Evolutionary conservation across 2,113 vertebrate genomes (phyloP).

Genomic region (Cyprinodon brontotheroides): DNA sequence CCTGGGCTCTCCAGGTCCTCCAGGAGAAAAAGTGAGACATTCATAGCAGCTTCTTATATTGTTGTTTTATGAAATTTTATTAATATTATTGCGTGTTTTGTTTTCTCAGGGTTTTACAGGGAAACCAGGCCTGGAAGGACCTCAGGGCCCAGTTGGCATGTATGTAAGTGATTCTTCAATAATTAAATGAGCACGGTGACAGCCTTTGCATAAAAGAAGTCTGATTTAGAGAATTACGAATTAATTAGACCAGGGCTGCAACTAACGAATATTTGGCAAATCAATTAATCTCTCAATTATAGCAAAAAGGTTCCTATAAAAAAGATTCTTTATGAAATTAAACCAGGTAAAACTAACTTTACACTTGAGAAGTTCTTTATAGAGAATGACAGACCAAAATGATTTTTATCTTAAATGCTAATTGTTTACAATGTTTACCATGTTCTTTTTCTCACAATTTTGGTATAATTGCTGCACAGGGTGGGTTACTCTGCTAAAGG

Average conservation of each 20-base stretch:
- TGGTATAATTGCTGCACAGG: no score
- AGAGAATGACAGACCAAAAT: no score
- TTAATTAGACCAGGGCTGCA: not conserved
- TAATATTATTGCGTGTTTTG: conserved; percentile 9
- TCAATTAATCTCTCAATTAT: no score
- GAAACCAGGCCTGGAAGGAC: conserved; percentile 83
- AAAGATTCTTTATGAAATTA: no score
- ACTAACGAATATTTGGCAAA: no score
- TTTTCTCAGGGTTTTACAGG: conserved; percentile 85
- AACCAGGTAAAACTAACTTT: no score
- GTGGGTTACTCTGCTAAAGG: no score
- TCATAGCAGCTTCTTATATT: not conserved
- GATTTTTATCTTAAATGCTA: no score
- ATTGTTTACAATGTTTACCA: no score
- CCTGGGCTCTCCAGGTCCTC: conserved; percentile 71
- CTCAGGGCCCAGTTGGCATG: conserved; percentile 87
- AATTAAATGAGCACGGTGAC: not conserved
- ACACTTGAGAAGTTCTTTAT: no score
- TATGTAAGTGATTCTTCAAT: conserved; percentile 84
- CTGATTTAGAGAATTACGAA: not conserved
- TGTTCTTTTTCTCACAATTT: no score
- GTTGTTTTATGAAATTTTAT: not conserved
- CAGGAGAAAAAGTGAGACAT: conserved; percentile 80
- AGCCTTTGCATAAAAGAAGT: not conserved
- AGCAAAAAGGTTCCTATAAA: no score